Evolutionary conservation across 1,140 invertebrate species (phyloP), one percentile per base, ranked within the genome.

Genomic region (Hycleus cichorii): DNA sequence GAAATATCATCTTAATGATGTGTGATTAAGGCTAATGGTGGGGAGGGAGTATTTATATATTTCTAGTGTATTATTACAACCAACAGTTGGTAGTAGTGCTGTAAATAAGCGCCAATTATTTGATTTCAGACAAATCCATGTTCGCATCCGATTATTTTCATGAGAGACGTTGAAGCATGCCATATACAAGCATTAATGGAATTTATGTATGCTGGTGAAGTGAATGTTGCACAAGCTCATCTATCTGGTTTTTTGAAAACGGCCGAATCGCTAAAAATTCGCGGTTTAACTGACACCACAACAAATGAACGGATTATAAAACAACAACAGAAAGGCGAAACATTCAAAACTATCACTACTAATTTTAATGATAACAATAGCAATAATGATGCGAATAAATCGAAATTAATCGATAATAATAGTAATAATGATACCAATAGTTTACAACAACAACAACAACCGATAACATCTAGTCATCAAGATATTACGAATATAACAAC

Each of bases 131-230:
- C 86, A 70, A 91, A 91, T 78, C 88, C 88, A 68, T 90, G 88
- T 75, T 83, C 88, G 66, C 88, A 91, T 78, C 89, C 89, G 11
- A 89, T 91, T 76, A 87, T 91, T 66, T 89, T 90, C 71, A 84
- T 91, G 81, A 81, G 86, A 71, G 88, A 91, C 77, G 82, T 87
- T 25, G 80, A 81, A 62, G 83, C 81, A 60, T 78, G 80, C 68
- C 83, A 87, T 72, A 77, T 87, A 40, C 78, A 81, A 66, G 81
- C 83, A 9, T 72, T 87, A 38, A 74, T 87, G 69, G 83, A 85
- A 68, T 87, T 87, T 70, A 86, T 87, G 79, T 88, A 88, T 67
- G 82, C 83, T 52, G 86, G 86, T 44, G 85, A 88, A 73, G 86
- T 88, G 11, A 87, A 88, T 72, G 84, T 89, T 51, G 84, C 84